Base-by-base conservation (phyloP, 2,797 vertebrate genomes). In the Squalus acanthias region DNA sequence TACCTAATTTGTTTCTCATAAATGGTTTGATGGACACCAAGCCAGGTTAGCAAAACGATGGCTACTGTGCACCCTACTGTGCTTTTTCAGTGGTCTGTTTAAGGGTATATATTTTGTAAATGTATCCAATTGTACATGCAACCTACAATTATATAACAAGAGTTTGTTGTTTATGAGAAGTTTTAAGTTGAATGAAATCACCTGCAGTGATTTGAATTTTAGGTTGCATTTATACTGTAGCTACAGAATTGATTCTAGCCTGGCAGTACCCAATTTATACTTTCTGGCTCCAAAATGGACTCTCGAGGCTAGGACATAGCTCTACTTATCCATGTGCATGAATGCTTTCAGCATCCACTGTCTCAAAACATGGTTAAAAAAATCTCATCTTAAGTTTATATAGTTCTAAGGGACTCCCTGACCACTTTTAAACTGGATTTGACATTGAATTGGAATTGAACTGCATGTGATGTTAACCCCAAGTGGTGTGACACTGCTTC, bases 1-100 rank as follows among this genome's bases (percentile, higher is more conserved):
- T 97, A 67, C 97, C 97, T 98, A 98, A 98, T 98, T 98, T 98
- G 98, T 98, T 98, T 98, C 96, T 97, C 96, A 97, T 98, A 98
- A 98, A 97, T 97, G 97, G 97, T 97, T 96, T 98, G 98, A 98
- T 98, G 97, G 98, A 97, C 96, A 96, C 97, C 97, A 97, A 98
- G 97, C 97, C 53, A 76, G 50, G 70, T 53, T 57, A 95, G 70
- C 50, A 17, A 95, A 76, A n/a, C 70, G 33, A 60, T n/a, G 46
- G 94, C 53, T 74, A 20, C 26, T 50, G 50, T 93, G 63, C 9
- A 93, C n/a, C n/a, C 63, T n/a, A 8, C 60, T 8, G 2, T 46
- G 91, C 63, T 46, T 93, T 60, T 69, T 39, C n/a, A 69, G 22
- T 69, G 57, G 13, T 91, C 63, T 24, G 20, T 69, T 93, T 93